phyloP scores from a whole-genome alignment of 2,797 vertebrate genomes.

The Eurystomus glaucurus region DNA sequence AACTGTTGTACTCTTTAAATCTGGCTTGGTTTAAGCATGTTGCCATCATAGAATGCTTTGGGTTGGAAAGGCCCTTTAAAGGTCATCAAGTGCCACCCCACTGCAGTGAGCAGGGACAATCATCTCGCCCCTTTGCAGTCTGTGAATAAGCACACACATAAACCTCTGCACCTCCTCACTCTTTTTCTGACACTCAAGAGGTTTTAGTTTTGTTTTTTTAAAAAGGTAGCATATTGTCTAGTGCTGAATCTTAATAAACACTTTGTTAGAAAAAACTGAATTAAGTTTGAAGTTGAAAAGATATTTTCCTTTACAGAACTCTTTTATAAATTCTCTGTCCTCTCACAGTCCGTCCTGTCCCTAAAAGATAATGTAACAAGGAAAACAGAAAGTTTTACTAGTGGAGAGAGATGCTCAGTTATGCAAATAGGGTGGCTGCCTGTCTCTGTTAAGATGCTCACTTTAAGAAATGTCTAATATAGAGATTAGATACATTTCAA shows the following conservation, averaged over 20 bases:
- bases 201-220: not conserved
- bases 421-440: not conserved
- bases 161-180: not conserved
- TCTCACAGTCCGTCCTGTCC: not conserved
- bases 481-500: not conserved
- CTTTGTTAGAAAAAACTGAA: not conserved
- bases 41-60: not conserved
- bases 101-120: not conserved
- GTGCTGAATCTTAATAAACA: slow-evolving; percentile 41
- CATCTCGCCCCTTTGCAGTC: not conserved
- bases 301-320: slow-evolving; percentile 7
- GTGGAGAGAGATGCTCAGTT: not conserved
- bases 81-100: not conserved
- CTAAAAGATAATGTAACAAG: not conserved
- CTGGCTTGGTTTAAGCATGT: not conserved
- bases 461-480: not conserved
- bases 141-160: not conserved
- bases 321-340: not conserved
- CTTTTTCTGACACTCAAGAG: not conserved
- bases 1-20: not conserved
- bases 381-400: not conserved
- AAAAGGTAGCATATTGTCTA: not conserved
- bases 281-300: not conserved
- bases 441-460: not conserved
- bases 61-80: not conserved